Percentiles rank a stretch among this genome's conserved stretches.
Evolutionary conservation across 1,140 invertebrate genomes (phyloP).

Genomic region (Agrilus planipennis): DNA sequence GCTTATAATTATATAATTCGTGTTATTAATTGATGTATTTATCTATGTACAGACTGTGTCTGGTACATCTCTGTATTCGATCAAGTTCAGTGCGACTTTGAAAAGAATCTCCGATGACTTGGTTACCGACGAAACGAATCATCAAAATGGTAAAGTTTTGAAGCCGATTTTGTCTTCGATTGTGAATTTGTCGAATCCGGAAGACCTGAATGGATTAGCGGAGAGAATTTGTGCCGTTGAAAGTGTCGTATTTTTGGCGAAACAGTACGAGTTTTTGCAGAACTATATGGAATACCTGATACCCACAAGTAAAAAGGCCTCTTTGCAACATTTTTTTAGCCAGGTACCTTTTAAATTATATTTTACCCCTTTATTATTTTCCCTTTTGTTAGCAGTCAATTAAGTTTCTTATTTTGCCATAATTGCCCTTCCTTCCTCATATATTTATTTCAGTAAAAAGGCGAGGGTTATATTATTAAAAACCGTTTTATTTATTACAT

Average conservation of each 20-base stretch:
- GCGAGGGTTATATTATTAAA: too few species aligned
- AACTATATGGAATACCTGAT: constrained; percentile 70
- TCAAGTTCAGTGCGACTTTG: constrained; percentile 59
- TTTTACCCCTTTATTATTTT: too few species aligned
- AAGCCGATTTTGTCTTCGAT: constrained; percentile 55
- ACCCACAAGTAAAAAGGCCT: constrained; percentile 46
- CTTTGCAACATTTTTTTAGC: constrained; percentile 64
- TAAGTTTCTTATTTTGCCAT: too few species aligned
- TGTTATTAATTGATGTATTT: not conserved
- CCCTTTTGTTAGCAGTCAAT: too few species aligned
- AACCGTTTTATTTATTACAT: too few species aligned
- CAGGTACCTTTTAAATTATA: constrained; percentile 36
- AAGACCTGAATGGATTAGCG: constrained; percentile 65
- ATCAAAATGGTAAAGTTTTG: constrained; percentile 36
- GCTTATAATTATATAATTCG: not conserved
- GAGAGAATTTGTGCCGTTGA: constrained; percentile 86
- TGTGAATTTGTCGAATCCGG: constrained; percentile 57
- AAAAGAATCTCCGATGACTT: constrained; percentile 59
- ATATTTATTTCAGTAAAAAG: too few species aligned
- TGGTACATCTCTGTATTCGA: constrained; percentile 45
- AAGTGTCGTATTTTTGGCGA: constrained; percentile 78
- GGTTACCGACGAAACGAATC: constrained; percentile 26
- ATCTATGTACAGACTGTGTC: constrained; percentile 35
- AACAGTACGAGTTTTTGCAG: constrained; percentile 74
- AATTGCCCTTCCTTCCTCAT: too few species aligned